Base-by-base conservation (phyloP, 1,140 invertebrate genomes). In the Tribolium madens region DNA sequence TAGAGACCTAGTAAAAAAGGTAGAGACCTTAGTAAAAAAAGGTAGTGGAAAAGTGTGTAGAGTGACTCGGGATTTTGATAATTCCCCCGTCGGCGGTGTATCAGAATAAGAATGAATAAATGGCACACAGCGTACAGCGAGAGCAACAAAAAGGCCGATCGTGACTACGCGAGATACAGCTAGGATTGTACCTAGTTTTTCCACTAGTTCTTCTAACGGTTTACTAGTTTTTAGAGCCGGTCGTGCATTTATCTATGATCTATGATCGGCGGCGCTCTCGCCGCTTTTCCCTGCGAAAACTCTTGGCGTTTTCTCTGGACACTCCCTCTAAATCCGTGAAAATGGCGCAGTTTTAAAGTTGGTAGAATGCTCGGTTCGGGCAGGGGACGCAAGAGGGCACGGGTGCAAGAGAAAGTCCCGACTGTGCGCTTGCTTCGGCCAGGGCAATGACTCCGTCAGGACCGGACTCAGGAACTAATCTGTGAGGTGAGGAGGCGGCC, bases 111-210 rank as follows among this genome's bases (percentile, higher is more conserved):
- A 72, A 72, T 72, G 70, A 72, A 72, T 72, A 52, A 72, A 50
- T 72, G 46, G 42, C 33, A 71, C 70, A 52, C 46, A 12, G 33
- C 31, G 42, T n/a, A 42, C 31, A 69, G 33, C 31, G 42, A 72
- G 70, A 72, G 70, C 70, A 72, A 72, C 70, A 72, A 72, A 72
- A 72, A 72, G 70, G 70, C 70, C 70, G 70, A 72, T 72, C 70
- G 70, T 72, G 70, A 69, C 53, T 76, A 76, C 74, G 68, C 73
- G 36, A 75, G 73, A 75, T 75, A 75, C 73, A 75, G 74, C 60
- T 76, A 76, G 57, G 48, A 76, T 47, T 52, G 21, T 68, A 75
- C 60, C 53, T 70, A 76, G 74, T 76, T 76, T 76, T 76, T 76
- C 74, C 60, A 64, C 74, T 76, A 70, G 74, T 60, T 48, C 72